Percentiles rank a stretch among this genome's conserved stretches.
These are phyloP conservation scores for Calameuta filiformis DNA, from an alignment of 2,888 invertebrate genomes.

Conservation along the genomic window DNA sequence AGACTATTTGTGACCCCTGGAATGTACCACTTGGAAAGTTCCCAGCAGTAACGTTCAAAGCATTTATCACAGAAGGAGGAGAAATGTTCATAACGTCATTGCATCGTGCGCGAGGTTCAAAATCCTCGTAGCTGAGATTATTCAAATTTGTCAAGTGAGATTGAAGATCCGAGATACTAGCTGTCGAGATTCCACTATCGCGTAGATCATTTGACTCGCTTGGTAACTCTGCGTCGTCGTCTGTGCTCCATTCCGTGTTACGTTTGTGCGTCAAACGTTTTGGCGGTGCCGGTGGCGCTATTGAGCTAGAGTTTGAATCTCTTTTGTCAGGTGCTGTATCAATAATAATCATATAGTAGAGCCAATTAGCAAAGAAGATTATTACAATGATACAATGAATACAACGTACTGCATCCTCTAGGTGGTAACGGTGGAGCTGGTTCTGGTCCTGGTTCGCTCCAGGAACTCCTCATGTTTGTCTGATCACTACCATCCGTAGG, in stretches of 20 bases:
- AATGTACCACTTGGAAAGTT: slow-evolving; percentile 53
- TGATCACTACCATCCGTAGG: slow-evolving; percentile 66
- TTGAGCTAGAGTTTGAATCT: slow-evolving; percentile 64
- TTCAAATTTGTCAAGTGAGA: slow-evolving; percentile 62
- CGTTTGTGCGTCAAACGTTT: slow-evolving; percentile 62
- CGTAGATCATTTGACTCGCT: slow-evolving; percentile 66
- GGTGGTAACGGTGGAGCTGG: slow-evolving; percentile 86
- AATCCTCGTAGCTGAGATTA: slow-evolving; percentile 66
- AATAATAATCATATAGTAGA: slow-evolving; percentile 11
- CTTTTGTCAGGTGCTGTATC: slow-evolving; percentile 70
- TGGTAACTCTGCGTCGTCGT: slow-evolving; percentile 52
- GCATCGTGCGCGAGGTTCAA: slow-evolving; percentile 60
- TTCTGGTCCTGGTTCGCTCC: slow-evolving; percentile 70
- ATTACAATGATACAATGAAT: not conserved
- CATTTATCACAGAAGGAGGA: slow-evolving; percentile 59
- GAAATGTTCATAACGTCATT: slow-evolving; percentile 65
- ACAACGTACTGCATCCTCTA: slow-evolving; percentile 75
- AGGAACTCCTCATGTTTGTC: slow-evolving; percentile 68
- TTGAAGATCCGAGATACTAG: slow-evolving; percentile 63
- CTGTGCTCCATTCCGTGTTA: slow-evolving; percentile 56
- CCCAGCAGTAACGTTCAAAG: slow-evolving; percentile 53
- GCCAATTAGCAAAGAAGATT: not conserved
- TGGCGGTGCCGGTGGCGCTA: slow-evolving; percentile 67
- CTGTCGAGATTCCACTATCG: slow-evolving; percentile 69
- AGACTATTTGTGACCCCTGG: slow-evolving; percentile 53